Base-by-base conservation (phyloP, 2,888 invertebrate genomes). In the Dynastes tityus region DNA sequence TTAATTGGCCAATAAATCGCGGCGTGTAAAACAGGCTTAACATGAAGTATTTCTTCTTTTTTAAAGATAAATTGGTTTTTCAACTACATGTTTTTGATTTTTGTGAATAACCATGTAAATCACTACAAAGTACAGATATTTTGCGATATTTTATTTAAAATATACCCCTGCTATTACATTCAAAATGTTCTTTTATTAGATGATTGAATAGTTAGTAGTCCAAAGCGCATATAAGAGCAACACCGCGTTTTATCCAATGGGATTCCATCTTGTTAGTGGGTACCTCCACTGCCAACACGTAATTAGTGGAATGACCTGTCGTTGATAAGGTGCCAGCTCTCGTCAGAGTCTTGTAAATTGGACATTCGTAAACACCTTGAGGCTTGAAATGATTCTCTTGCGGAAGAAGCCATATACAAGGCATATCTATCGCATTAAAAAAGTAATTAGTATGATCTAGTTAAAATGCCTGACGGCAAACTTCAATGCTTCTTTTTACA, bases 221-320 rank as follows among this genome's bases (percentile, higher is more conserved):
- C 1, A 91, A 85, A 1, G 91, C 90, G 83, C 91, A 91, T 70
- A 92, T 89, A 58, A 91, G 82, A 1, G 93, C 93, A 3, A 92
- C 92, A 5, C 93, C 93, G 80, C 92, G 86, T 84, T 91, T 90
- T 29, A 92, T 91, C 93, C 93, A 93, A 83, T 93, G 92, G 2
- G 87, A 87, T 84, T 92, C 90, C 0, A 89, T 85, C 80, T 89
- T 87, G 64, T 88, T 83, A n/a, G 91, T 91, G 0, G 93, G 92
- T 67, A 93, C 86, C 86, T 91, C 91, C 86, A 93, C 91, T 1
- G 91, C 89, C 45, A 93, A 87, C 55, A 94, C 92, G 85, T 92
- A 93, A 87, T 93, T 94, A 6, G 93, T 93, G 3, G 93, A 93
- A 87, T 93, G 93, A 8, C 93, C 93, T 0, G 93, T 93, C 0